Percentiles rank a stretch among this genome's conserved stretches.
These are phyloP conservation scores for Pangasius djambal DNA, from an alignment of 2,797 vertebrate species.

Conservation along the genomic window DNA sequence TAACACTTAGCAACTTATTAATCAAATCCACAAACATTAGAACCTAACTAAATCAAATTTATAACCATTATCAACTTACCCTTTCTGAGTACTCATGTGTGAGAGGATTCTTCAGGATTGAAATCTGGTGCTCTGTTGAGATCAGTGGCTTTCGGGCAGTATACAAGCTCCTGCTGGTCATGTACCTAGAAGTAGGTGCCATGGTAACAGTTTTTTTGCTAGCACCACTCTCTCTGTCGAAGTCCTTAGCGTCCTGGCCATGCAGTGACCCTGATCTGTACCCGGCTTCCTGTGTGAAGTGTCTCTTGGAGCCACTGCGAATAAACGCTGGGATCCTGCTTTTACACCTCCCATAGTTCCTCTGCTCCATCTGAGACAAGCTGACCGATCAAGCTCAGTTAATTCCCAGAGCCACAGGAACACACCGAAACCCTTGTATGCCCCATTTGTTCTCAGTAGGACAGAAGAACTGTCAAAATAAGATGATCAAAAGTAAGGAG, in stretches of 20 bases:
- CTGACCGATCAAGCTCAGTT: conserved; percentile 63
- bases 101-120: conserved; percentile 68
- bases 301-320: background rate
- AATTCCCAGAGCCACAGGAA: conserved; percentile 68
- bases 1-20: background rate
- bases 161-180: conserved; percentile 65
- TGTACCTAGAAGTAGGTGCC: conserved; percentile 62
- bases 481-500: background rate
- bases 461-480: conserved; percentile 50
- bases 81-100: conserved; percentile 46
- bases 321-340: conserved; percentile 41
- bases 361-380: conserved; percentile 57
- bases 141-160: conserved; percentile 63
- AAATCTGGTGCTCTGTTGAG: conserved; percentile 50
- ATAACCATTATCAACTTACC: conserved; percentile 59
- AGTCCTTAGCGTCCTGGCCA: conserved; percentile 8
- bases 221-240: conserved; percentile 38
- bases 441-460: conserved; percentile 48
- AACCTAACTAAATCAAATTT: background rate
- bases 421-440: conserved; percentile 15
- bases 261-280: conserved; percentile 8
- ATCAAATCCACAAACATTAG: background rate
- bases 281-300: background rate
- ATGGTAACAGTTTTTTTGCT: conserved; percentile 61
- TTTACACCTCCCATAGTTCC: conserved; percentile 58